phyloP scores from a whole-genome alignment of 2,113 vertebrate species.

The Cottus gobio region DNA sequence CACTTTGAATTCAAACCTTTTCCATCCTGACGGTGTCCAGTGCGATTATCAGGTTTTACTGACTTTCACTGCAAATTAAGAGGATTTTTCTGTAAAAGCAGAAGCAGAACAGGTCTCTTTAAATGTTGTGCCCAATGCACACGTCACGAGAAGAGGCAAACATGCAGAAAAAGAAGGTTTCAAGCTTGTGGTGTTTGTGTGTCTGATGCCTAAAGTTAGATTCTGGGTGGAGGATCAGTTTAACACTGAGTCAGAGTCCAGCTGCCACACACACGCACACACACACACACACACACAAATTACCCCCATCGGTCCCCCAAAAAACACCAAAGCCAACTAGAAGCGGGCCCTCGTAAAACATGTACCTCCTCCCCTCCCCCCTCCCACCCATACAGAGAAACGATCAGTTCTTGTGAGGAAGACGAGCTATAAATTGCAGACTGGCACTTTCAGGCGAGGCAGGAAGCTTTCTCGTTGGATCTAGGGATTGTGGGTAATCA shows the following conservation, averaged over 20 bases:
- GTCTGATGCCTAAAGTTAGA: not conserved
- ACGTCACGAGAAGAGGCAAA: too few species aligned
- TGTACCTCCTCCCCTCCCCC: slow-evolving; percentile 7
- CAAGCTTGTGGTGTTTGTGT: not conserved
- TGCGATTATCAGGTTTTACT: too few species aligned
- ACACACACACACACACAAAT: slow-evolving; percentile 18
- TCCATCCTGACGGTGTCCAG: too few species aligned
- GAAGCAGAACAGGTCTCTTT: too few species aligned
- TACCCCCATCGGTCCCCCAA: not conserved
- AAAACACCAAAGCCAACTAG: slow-evolving; percentile 24
- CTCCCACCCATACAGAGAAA: slow-evolving; percentile 12
- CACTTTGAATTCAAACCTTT: too few species aligned
- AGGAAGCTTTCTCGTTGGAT: slow-evolving; percentile 64
- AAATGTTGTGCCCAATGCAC: not conserved
- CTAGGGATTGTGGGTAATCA: slow-evolving; percentile 71
- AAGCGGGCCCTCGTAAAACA: slow-evolving; percentile 57
- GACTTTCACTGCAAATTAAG: not conserved
- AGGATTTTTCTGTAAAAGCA: too few species aligned
- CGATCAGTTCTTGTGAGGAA: slow-evolving; percentile 12
- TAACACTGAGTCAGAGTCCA: not conserved
- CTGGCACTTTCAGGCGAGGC: slow-evolving; percentile 60
- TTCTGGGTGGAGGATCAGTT: slow-evolving; percentile 6
- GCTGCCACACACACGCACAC: slow-evolving; percentile 35
- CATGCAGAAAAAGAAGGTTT: too few species aligned
- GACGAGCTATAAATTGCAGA: slow-evolving; percentile 64